Evolutionary conservation across 2,797 vertebrate genomes (phyloP), one percentile per base, ranked within the genome.

Genomic region (Cuniculus paca): DNA sequence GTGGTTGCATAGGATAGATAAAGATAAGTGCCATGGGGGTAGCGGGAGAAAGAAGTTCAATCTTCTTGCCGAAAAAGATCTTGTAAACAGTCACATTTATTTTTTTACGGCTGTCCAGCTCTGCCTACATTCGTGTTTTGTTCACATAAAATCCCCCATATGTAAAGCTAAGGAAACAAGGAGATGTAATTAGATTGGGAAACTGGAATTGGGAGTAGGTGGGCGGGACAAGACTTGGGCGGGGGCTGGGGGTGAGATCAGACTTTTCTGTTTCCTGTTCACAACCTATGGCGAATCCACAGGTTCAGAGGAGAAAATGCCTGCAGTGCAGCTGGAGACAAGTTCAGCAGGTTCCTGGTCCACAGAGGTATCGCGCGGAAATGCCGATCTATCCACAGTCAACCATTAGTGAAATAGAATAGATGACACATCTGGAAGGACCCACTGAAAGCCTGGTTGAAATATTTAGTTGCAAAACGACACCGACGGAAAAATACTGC

Each of bases 331-430:
- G 70, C 24, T 96, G 31, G 94, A 93, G 86, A 95, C 92, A 94
- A 97, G 94, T 97, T 97, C 95, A 88, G 90, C 88, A 95, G 86
- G 90, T 98, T 98, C 94, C 92, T 91, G 94, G 93, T 90, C 80
- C 87, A 74, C 84, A 45, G n/a, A 93, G 60, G 9, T 26, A 91
- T 94, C 36, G 86, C 77, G 17, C 20, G 0, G 26, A 97, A 97
- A 72, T 96, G 83, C 80, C 91, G 58, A 68, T 95, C 97, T 68
- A 87, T 90, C 96, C 96, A 87, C 95, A 96, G 96, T 87, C 90
- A 92, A 39, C 56, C 36, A 70, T 84, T 28, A 93, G 77, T 26
- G 90, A 95, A 97, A 96, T 39, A 78, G 31, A 7, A 45, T 36
- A 90, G 89, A 95, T 65, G 81, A 92, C 56, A 94, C 79, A 96